A percentile compares a stretch with the other conserved stretches of the same genome.
Conservation (phyloP, 2,113 vertebrate genomes). For the Mormyrus iriodes region DNA sequence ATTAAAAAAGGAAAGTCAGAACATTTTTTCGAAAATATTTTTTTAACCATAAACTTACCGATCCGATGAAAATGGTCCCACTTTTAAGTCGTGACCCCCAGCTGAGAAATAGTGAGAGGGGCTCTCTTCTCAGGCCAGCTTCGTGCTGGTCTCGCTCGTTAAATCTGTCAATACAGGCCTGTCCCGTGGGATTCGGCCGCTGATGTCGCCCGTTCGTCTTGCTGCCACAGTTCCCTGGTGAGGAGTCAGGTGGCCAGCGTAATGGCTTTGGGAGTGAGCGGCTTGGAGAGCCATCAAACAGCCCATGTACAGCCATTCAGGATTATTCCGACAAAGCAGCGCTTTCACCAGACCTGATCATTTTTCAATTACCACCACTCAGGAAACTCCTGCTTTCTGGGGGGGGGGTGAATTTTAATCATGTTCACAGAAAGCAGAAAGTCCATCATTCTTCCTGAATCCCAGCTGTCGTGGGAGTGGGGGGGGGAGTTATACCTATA, state of each 20-base stretch:
- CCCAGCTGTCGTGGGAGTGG: neutral
- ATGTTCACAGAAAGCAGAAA: neutral
- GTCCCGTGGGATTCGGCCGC: conserved; percentile 15
- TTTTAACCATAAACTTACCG: neutral
- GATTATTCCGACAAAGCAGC: conserved; percentile 7
- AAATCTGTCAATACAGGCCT: conserved; percentile 22
- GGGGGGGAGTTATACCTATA: neutral
- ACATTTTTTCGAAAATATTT: neutral
- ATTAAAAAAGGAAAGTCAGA: neutral
- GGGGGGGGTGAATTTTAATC: conserved; percentile 11
- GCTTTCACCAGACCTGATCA: conserved; percentile 25
- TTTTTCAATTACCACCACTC: conserved; percentile 24
- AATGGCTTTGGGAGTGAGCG: conserved; percentile 25
- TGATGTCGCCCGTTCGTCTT: conserved; percentile 8
- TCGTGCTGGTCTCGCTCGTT: conserved; percentile 16
- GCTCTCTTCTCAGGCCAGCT: neutral
- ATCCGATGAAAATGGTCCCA: neutral
- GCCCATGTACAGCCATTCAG: conserved; percentile 18
- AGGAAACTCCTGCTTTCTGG: neutral
- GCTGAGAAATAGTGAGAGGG: neutral
- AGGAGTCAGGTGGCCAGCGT: neutral
- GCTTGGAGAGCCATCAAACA: conserved; percentile 30
- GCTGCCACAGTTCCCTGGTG: conserved; percentile 2
- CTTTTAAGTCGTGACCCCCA: neutral
- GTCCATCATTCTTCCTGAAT: neutral